Evolutionary conservation across 2,888 invertebrate species (phyloP).

Genomic region (Dorcus hopei): DNA sequence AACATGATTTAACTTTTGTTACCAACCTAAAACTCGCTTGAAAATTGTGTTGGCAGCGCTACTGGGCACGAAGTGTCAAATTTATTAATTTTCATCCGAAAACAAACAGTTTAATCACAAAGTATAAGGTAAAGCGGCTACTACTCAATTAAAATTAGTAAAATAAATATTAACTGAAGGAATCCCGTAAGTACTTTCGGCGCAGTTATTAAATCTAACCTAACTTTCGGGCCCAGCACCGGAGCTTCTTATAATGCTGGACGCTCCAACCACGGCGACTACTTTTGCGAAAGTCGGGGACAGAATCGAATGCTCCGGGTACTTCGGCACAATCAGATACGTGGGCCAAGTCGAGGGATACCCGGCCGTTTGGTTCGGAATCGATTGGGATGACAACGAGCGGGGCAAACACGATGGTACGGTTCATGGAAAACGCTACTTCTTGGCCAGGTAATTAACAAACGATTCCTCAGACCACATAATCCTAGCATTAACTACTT

Average conservation of each 20-base stretch:
- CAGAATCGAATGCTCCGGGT: constrained; percentile 41
- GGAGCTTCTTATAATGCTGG: constrained; percentile 2
- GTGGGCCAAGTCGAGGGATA: constrained; percentile 71
- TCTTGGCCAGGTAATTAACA: constrained; percentile 60
- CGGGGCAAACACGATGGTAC: constrained; percentile 93
- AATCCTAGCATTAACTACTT: constrained; percentile 9
- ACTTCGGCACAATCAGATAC: constrained; percentile 66
- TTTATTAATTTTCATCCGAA: no score
- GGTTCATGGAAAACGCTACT: constrained; percentile 78
- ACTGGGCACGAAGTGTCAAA: no score
- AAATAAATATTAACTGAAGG: no score
- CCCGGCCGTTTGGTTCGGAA: constrained; percentile 80
- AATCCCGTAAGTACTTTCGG: no score
- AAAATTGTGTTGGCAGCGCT: no score
- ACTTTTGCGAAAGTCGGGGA: constrained; percentile 31
- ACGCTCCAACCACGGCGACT: constrained; percentile 2
- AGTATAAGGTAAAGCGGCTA: not conserved
- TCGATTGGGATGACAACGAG: constrained; percentile 92
- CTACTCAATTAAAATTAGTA: not conserved
- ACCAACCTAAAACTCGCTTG: no score
- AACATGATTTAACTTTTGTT: no score
- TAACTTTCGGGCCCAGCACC: no score
- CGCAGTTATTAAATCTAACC: no score
- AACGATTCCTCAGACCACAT: not conserved
- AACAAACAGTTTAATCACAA: not conserved